Conservation (phyloP, 2,888 invertebrate genomes). For the Ctena decussata region DNA sequence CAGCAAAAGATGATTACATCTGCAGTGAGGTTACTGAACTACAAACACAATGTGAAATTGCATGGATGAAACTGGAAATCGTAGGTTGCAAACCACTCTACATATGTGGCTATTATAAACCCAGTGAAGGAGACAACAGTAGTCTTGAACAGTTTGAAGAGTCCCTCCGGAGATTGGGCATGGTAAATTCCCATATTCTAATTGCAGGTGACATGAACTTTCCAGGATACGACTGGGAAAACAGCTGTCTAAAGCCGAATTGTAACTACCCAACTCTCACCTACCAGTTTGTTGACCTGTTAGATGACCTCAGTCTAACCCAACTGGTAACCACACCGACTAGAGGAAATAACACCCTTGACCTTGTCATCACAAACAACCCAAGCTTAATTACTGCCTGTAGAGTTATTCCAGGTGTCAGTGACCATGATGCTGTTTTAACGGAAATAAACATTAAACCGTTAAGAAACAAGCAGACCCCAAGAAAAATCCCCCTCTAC, state of each 20-base stretch:
- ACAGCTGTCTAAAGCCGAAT: neutral
- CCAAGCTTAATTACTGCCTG: neutral
- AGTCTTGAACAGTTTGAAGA: constrained; percentile 10
- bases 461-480: no score
- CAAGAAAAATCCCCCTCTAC: no score
- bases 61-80: constrained; percentile 13
- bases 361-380: constrained; percentile 22
- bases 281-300: no score
- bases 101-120: constrained; percentile 11
- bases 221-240: constrained; percentile 21
- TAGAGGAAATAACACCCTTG: constrained; percentile 7
- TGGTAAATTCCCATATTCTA: constrained; percentile 8
- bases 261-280: constrained; percentile 22
- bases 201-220: constrained; percentile 27
- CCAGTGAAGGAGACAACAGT: constrained; percentile 11
- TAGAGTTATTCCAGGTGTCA: constrained; percentile 2
- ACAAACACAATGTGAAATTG: constrained; percentile 5
- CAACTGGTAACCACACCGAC: constrained; percentile 13
- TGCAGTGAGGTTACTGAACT: constrained; percentile 14
- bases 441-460: no score
- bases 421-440: neutral
- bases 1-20: constrained; percentile 12
- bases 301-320: constrained; percentile 8
- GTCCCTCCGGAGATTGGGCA: neutral
- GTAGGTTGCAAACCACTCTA: neutral